phyloP scores from a whole-genome alignment of 2,797 vertebrate genomes.

The Halcyon smyrnensis region DNA sequence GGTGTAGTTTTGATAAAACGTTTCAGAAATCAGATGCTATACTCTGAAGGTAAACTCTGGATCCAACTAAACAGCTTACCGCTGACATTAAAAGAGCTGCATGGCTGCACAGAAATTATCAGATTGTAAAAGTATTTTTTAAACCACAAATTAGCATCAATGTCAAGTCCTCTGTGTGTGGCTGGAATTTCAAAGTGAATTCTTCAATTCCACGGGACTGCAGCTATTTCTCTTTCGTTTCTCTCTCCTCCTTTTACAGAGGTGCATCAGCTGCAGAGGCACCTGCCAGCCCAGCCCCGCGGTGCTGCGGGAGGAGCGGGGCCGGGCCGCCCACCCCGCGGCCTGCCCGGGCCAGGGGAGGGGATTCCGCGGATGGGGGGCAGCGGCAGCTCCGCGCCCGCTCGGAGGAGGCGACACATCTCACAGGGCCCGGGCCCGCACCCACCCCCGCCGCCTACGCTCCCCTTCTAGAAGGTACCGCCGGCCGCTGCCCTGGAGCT shows the following conservation, averaged over 20 bases:
- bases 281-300: not conserved
- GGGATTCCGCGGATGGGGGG: too few species aligned
- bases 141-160: not conserved
- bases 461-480: not conserved
- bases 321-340: too few species aligned
- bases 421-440: not conserved
- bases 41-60: not conserved
- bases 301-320: not conserved
- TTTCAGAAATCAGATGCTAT: not conserved
- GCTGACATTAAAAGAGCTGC: not conserved
- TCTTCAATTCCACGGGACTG: not conserved
- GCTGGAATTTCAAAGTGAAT: fast-evolving
- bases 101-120: not conserved
- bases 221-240: fast-evolving
- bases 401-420: too few species aligned
- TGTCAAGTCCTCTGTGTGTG: too few species aligned
- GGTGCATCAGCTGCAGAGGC: not conserved
- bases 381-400: not conserved
- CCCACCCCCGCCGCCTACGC: not conserved
- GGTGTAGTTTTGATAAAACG: not conserved
- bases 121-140: not conserved
- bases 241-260: too few species aligned
- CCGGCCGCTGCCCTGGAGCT: not conserved
- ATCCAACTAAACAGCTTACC: not conserved
- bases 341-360: not conserved